Evolutionary conservation across 2,888 invertebrate genomes (phyloP), one percentile per base, ranked within the genome.

Genomic region (Diloba caeruleocephala): DNA sequence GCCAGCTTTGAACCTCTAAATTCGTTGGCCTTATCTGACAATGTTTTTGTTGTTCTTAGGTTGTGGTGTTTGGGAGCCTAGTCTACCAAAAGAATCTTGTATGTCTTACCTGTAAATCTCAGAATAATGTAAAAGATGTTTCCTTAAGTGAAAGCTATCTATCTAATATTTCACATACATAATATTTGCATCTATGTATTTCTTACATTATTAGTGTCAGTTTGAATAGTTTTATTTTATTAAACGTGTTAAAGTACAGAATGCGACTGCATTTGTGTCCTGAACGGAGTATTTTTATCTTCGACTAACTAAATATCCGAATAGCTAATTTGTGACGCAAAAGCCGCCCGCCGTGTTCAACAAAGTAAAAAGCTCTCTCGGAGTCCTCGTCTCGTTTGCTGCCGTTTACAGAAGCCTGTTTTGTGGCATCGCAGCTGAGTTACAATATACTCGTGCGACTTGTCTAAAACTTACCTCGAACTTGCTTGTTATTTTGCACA

Each of bases 401-500:
- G 33, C 14, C 37, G 32, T 53, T 66, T 44, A 44, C 60, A 33
- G 29, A 41, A 59, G 67, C 29, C 44, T 34, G 50, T 38, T 43
- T 10, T n/a, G 39, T 41, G n/a, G n/a, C n/a, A 34, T 21, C 21
- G 14, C 33, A 37, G 19, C 19, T 31, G 39, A 53, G 32, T 66
- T 38, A 34, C 48, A 59, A 52, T 28, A 39, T 33, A 48, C 39
- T 39, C 21, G 10, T 36, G 51, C 12, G 32, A 45, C 38, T 39
- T 25, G 37, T 23, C 62, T 42, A 53, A 60, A 60, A 53, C 48
- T 62, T 60, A 2, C 33, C 38, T 13, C 25, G 10, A 46, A 59
- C 42, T 33, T 3, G 13, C 26, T 55, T 55, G 66, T 50, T 67
- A 65, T 50, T 50, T 66, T 48, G 50, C 52, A 39, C 58, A 32